Base-by-base conservation (phyloP, 2,888 invertebrate species). In the Scaptomyza caliginosa region DNA sequence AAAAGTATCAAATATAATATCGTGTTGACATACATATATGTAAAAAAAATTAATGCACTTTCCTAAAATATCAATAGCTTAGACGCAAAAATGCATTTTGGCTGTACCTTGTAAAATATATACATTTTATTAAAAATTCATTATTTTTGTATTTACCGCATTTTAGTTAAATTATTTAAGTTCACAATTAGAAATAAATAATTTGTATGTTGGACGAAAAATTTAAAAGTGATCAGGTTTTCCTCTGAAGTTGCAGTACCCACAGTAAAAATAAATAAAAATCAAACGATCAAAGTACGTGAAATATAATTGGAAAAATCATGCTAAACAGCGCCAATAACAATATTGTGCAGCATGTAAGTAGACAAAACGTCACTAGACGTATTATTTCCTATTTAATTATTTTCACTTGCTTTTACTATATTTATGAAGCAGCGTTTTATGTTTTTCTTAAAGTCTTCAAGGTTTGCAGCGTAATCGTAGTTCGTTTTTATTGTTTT, bases 311-410 rank as follows among this genome's bases (percentile, higher is more conserved):
- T 76, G 63, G 71, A 81, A 77, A 73, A 86, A 75, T 86, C 65
- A 82, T 83, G 82, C 76, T 86, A 70, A 81, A 76, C 79, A 78
- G 79, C 82, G 87, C 66, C 69, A 86, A 81, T 81, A 71, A 74
- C 78, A 83, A 76, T 83, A 76, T 68, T 78, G 85, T 78, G 67
- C 87, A 82, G 87, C 82, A 83, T 86, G 82, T 83, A 83, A 83
- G 82, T 83, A 86, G 87, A 85, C 58, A 62, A 63, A 60, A 49
- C 54, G 57, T 68, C 63, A 52, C 60, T 63, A 11, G 62, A 69
- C 52, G 40, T 54, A 34, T 42, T 67, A 49, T 42, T 50, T n/a
- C n/a, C n/a, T n/a, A n/a, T n/a, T n/a, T n/a, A n/a, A n/a, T n/a
- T 62, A 50, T 74, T 46, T 64, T 11, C 48, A 55, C 49, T 17